Evolutionary conservation across 2,888 invertebrate genomes (phyloP), one percentile per base, ranked within the genome.

Genomic region (Cerceris rybyensis): DNA sequence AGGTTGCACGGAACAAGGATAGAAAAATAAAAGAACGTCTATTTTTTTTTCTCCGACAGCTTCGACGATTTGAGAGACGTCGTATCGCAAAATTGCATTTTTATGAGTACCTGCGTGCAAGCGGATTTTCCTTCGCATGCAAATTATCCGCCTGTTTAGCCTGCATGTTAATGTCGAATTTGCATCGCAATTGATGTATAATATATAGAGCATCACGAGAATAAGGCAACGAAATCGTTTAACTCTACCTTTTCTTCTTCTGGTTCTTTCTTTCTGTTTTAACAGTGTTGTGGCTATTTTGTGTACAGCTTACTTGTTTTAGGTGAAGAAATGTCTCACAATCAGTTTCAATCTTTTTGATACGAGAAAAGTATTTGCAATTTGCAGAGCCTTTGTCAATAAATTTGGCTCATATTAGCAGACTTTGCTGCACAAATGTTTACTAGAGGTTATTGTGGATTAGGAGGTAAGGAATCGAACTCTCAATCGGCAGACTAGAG

Each of bases 151-250:
- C 58, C 28, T 73, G 73, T 72, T 73, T 67, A 61, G 63, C 70
- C 58, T 41, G 75, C 73, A 76, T 73, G 55, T 63, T 73, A 73
- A 73, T 72, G 54, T 46, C 67, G 58, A 50, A 72, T 75, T 75
- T 75, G 72, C 75, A 75, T 75, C n/a, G 63, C 72, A 67, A 75
- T 75, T 72, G 72, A 72, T 49, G 64, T 41, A 46, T 61, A 58
- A 72, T 75, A 72, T 75, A 67, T 67, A 59, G 75, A 63, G 46
- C 75, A 63, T 57, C 63, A 67, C 58, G 72, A 72, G 65, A 68
- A 76, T 67, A 63, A 76, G 67, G 52, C 73, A 52, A 8, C 11
- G 49, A 17, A 61, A 61, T 72, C 72, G 41, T 61, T 60, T 42
- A 63, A 67, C 68, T 73, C 63, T 68, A 67, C 67, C 58, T 71